Percentiles rank a stretch among this genome's conserved stretches.
Conservation (phyloP, 2,113 vertebrate species). For the Myotis lucifugus region DNA sequence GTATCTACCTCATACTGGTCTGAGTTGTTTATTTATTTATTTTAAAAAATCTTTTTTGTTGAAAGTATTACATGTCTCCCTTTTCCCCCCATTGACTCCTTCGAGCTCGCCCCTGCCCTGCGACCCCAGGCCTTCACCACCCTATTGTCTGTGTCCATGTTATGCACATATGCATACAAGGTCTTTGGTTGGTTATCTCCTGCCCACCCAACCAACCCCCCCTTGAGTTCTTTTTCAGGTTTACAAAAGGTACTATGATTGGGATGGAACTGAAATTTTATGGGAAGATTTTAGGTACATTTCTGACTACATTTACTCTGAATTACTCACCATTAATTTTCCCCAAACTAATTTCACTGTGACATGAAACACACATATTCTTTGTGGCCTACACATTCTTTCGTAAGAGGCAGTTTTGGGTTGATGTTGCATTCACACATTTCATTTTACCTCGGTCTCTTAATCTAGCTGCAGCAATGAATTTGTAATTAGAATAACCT, state of each 20-base stretch:
- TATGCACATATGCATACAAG: too few species aligned
- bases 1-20: constrained; percentile 44
- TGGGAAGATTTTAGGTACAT: constrained; percentile 54
- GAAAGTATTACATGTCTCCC: too few species aligned
- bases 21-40: constrained; percentile 19
- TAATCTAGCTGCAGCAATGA: constrained; percentile 30
- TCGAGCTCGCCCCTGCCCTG: too few species aligned
- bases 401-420: constrained; percentile 35
- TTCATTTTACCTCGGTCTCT: background rate
- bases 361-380: constrained; percentile 10
- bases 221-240: background rate
- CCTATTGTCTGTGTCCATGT: too few species aligned
- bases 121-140: too few species aligned
- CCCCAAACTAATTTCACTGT: constrained; percentile 26
- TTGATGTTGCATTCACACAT: background rate
- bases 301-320: constrained; percentile 56
- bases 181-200: too few species aligned
- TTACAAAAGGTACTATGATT: constrained; percentile 59
- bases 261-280: constrained; percentile 61
- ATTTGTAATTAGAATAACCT: constrained; percentile 61
- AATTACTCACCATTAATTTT: constrained; percentile 56
- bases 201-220: too few species aligned
- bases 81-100: too few species aligned
- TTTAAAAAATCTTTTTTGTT: too few species aligned
- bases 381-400: background rate